Evolutionary conservation across 2,797 vertebrate species (phyloP), one percentile per base, ranked within the genome.

Genomic region (Carduelis carduelis): DNA sequence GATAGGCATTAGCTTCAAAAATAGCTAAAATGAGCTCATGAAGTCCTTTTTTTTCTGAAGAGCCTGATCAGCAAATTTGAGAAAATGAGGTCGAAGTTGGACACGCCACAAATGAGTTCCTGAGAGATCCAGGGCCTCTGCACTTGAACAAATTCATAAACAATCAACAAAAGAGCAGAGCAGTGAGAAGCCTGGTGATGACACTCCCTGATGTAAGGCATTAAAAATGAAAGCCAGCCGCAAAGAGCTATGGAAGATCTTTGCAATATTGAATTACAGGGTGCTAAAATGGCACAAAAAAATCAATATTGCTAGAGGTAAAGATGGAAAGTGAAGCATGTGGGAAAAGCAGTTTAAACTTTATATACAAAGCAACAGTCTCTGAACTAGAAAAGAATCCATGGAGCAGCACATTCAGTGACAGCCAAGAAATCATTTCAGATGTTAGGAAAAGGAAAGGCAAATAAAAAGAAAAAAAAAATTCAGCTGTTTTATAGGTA

Each of bases 61-160:
- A 92, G 74, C 50, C 37, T 61, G 26, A 84, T 71, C 66, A 83
- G 83, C 52, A 88, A 47, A 80, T 44, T 61, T 77, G 56, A 85
- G 82, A 83, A 83, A 85, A 95, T 74, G 16, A 96, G 80, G 76
- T 80, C 80, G 59, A 95, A 87, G 64, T n/a, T 85, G 71, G 92
- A 80, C 6, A 8, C 2, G 1, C 30, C 57, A 64, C 76, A 81
- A 22, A 61, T 3, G 17, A 30, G 61, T 22, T 86, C 81, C 65
- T 93, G 91, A 87, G 74, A 89, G 43, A 87, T 22, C 26, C 64
- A 50, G 60, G n/a, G 49, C 49, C 69, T 72, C 86, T 77, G 56
- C 64, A 52, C 56, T 81, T 81, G 65, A 82, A 27, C 27, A 26
- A 21, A 56, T n/a, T 39, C 61, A 89, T n/a, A 75, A 87, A 60